A percentile compares a stretch with the other conserved stretches of the same genome.
Evolutionary conservation across 2,113 vertebrate species (phyloP).

Genomic region (Heterochromis multidens): DNA sequence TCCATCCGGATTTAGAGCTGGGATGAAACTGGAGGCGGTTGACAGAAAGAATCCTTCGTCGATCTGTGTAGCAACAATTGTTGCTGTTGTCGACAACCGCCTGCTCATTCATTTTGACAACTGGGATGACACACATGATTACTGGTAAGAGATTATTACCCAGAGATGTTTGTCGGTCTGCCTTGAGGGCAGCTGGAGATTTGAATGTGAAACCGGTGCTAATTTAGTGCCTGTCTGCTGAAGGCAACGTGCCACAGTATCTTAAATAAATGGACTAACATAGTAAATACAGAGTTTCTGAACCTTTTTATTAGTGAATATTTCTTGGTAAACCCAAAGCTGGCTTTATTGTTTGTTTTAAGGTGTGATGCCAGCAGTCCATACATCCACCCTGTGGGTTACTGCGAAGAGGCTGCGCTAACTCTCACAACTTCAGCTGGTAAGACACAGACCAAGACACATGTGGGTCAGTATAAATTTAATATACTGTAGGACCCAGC

Average conservation of each 20-base stretch:
- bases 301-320: background rate
- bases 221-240: background rate
- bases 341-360: background rate
- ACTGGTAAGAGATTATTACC: constrained; percentile 77
- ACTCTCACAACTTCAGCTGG: constrained; percentile 86
- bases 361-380: constrained; percentile 93
- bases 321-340: background rate
- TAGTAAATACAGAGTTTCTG: background rate
- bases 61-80: constrained; percentile 84
- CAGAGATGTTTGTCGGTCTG: background rate
- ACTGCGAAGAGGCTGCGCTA: constrained; percentile 81
- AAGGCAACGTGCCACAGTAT: background rate
- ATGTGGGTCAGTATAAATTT: constrained; percentile 41
- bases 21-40: constrained; percentile 91
- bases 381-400: constrained; percentile 88
- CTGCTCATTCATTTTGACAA: constrained; percentile 89
- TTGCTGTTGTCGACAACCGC: constrained; percentile 84
- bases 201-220: background rate
- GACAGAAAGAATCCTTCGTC: constrained; percentile 86
- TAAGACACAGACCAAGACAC: constrained; percentile 68
- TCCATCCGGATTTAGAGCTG: constrained; percentile 85
- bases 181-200: background rate
- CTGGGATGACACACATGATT: constrained; percentile 88
- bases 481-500: background rate
- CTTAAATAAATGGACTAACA: background rate